Conservation (phyloP, 1,140 invertebrate species). For the Zelostemma sp. region DNA sequence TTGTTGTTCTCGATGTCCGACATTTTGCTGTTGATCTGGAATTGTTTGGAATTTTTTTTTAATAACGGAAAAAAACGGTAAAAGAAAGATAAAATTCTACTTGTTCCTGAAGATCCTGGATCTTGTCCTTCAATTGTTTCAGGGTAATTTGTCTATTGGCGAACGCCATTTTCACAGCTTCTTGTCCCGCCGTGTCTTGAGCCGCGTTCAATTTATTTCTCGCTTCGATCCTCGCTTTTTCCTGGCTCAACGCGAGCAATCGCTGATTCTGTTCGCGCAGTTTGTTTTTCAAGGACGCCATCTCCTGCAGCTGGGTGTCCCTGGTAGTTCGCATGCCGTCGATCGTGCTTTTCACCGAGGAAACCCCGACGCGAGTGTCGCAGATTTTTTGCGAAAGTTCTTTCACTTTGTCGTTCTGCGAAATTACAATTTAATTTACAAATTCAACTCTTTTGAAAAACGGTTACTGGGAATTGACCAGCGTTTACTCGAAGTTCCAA, state of each 20-base stretch:
- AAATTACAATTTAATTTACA: slow-evolving; percentile 7
- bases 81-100: slow-evolving; percentile 56
- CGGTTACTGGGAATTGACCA: background rate
- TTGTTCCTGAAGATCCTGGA: slow-evolving; percentile 75
- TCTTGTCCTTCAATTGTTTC: slow-evolving; percentile 87
- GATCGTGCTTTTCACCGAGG: slow-evolving; percentile 93
- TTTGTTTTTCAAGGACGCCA: slow-evolving; percentile 87
- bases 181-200: slow-evolving; percentile 70
- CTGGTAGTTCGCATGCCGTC: slow-evolving; percentile 94
- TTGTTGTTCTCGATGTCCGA: slow-evolving; percentile 88
- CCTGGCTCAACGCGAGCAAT: slow-evolving; percentile 83
- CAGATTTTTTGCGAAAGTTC: slow-evolving; percentile 90
- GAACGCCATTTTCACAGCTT: slow-evolving; percentile 77
- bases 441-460: slow-evolving; percentile 6
- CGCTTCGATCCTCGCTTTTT: slow-evolving; percentile 85
- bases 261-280: slow-evolving; percentile 88
- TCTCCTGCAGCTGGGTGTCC: slow-evolving; percentile 90
- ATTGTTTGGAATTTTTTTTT: slow-evolving; percentile 4
- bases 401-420: slow-evolving; percentile 83
- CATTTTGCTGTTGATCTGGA: slow-evolving; percentile 81
- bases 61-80: no score
- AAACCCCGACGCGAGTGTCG: slow-evolving; percentile 89
- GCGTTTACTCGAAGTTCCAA: no score
- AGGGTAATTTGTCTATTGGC: slow-evolving; percentile 87
- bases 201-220: slow-evolving; percentile 76